Evolutionary conservation across 2,888 invertebrate genomes (phyloP), one percentile per base, ranked within the genome.

Genomic region (Embidobia sp.): DNA sequence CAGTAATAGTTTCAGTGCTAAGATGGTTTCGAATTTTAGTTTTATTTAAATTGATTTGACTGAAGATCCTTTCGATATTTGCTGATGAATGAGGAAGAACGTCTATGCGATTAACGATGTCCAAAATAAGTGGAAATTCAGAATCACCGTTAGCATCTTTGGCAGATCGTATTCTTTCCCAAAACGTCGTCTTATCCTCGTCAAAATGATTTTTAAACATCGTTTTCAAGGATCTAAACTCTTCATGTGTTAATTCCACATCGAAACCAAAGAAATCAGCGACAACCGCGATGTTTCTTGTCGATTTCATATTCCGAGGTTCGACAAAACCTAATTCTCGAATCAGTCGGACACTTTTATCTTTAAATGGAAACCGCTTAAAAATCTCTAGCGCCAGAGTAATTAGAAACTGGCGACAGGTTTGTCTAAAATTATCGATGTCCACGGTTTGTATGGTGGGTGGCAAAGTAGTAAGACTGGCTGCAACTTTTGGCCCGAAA

Each of bases 201-300:
- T 1, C 1, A 1, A 33, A 33, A 10, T 33, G n/a, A 6, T 33
- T 33, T n/a, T 33, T 33, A 10, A 33, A 74, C 35, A 37, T 64
- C 1, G 26, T 74, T 33, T 74, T 66, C n/a, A 57, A 13, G 13
- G n/a, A 37, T 31, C 42, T 37, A 10, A 26, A 74, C 42, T 67
- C 51, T 3, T 35, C 4, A n/a, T 49, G 51, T 6, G 44, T 26
- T n/a, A 51, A 26, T 51, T 74, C 66, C 3, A 67, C 57, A 22
- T 74, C 59, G 19, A 16, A 49, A 19, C 49, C 48, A n/a, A 74
- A 74, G 18, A 67, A 66, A 42, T 42, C 19, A 1, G 66, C 73
- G 10, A 64, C 33, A 18, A 18, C 33, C 7, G 66, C 5, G 4
- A 66, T 66, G 10, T 74, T 44, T 5, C 59, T n/a, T 1, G 7